Base-by-base conservation (phyloP, 2,797 vertebrate genomes). In the Cetoscarus ocellatus region DNA sequence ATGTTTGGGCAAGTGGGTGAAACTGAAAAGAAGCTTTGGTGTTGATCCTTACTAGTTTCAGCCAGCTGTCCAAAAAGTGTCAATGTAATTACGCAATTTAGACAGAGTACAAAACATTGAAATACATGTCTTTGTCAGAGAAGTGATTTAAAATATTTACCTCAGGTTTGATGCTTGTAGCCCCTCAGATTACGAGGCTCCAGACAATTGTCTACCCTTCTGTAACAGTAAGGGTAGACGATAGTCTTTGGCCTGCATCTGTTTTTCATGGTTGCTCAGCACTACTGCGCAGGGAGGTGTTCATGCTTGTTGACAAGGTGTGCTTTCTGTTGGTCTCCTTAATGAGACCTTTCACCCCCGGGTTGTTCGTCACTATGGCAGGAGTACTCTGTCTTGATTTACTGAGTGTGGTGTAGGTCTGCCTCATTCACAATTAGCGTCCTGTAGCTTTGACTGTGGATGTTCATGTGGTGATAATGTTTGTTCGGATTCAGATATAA, bases 231-330 rank as follows among this genome's bases (percentile, higher is more conserved):
- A 27, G 27, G n/a, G 27, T 27, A 27, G 27, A 27, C 27, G 4
- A 27, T 4, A 2, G 27, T 27, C 27, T 27, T 53, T 2, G 80
- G 71, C 71, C 57, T 66, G 50, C 79, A 78, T 91, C 73, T 82
- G 80, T 88, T 80, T 88, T 91, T 89, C 38, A 89, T 88, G 79
- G 44, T 35, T 49, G 67, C 70, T 76, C 70, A 71, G 34, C 76
- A 57, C 73, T 57, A 58, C 65, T 10, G 63, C 14, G 49, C 19
- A 17, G 51, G 34, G 47, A 61, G 36, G 10, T 70, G 48, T 19
- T 42, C 44, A 43, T 69, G 51, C 70, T 69, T 78, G 45, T 61
- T 63, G 39, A 19, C 13, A 60, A 45, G 43, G 14, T 67, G 67
- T 61, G 36, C 39, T 62, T 67, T 62, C 17, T 64, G 61, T 54